Evolutionary conservation across 2,888 invertebrate genomes (phyloP).

Genomic region (Leuctra nigra): DNA sequence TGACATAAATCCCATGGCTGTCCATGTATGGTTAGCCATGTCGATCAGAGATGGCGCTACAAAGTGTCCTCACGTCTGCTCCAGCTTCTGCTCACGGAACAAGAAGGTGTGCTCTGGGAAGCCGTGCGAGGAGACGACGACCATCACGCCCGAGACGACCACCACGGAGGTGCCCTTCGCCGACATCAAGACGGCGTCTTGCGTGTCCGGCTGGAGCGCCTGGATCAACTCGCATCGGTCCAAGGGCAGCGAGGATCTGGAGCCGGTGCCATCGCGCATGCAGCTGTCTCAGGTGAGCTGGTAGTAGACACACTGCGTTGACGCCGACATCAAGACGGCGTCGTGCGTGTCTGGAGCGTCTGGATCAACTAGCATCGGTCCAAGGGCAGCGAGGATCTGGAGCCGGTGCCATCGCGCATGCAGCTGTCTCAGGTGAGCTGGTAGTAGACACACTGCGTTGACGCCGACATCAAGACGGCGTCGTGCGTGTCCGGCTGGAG

Average conservation of each 20-base stretch:
- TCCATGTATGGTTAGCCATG: no score
- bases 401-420: background rate
- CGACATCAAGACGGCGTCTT: slow-evolving; percentile 41
- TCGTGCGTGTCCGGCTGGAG: slow-evolving; percentile 69
- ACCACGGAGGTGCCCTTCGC: slow-evolving; percentile 19
- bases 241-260: slow-evolving; percentile 43
- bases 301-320: no score
- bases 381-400: background rate
- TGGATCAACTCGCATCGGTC: slow-evolving; percentile 63
- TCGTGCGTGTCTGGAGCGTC: no score
- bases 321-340: no score
- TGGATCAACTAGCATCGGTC: background rate
- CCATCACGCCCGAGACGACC: slow-evolving; percentile 28
- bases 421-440: no score
- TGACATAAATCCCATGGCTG: no score
- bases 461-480: no score
- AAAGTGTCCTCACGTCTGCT: background rate
- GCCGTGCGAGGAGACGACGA: slow-evolving; percentile 29
- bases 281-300: slow-evolving; percentile 6
- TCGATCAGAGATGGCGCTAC: no score
- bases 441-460: no score
- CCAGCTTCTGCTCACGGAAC: slow-evolving; percentile 36
- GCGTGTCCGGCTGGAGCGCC: slow-evolving; percentile 67
- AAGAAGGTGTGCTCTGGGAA: slow-evolving; percentile 35
- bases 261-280: slow-evolving; percentile 46